Evolutionary conservation across 2,113 vertebrate genomes (phyloP), one percentile per base, ranked within the genome.

Genomic region (Zosterops hypoxanthus): DNA sequence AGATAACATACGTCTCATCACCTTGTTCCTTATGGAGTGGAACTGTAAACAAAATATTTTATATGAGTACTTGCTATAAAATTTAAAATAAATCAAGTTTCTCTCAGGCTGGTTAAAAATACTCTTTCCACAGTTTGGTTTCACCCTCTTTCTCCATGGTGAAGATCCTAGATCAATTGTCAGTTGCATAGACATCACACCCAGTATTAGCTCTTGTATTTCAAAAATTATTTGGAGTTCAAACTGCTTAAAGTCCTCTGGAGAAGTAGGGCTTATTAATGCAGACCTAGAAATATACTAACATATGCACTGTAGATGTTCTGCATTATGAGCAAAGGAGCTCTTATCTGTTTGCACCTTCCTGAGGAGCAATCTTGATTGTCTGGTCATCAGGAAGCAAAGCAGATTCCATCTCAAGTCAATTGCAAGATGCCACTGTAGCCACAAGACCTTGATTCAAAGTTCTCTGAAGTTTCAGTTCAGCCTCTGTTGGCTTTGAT

Each of bases 41-140:
- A 92, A 90, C 91, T 57, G 64, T 95, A 96, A 97, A 92, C 70
- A 94, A 96, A 90, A 64, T 79, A 90, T 82, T 95, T 95, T 88
- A 94, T 94, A 71, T 46, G 36, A 25, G 22, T 69, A 55, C 23
- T 79, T 63, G 52, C 42, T 78, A 88, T 90, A 92, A 96, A 96
- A 94, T 49, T 80, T 52, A 29, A 90, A 94, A 94, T 94, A 96
- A 96, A 97, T 93, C 78, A 94, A 59, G 24, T 76, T 90, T 11
- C 9, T 64, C 33, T 80, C 57, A 57, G 9, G 5, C 41, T 78
- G 34, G 7, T 80, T 92, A 81, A 95, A 77, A 24, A 75, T 28
- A 72, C 21, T 29, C 31, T 71, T 61, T 31, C 15, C 28, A 68
- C 23, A 82, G 24, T 6, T 34, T 66, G 39, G 7, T 88, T 94